Evolutionary conservation across 2,113 vertebrate species (phyloP).

Genomic region (Pleuronectes platessa): DNA sequence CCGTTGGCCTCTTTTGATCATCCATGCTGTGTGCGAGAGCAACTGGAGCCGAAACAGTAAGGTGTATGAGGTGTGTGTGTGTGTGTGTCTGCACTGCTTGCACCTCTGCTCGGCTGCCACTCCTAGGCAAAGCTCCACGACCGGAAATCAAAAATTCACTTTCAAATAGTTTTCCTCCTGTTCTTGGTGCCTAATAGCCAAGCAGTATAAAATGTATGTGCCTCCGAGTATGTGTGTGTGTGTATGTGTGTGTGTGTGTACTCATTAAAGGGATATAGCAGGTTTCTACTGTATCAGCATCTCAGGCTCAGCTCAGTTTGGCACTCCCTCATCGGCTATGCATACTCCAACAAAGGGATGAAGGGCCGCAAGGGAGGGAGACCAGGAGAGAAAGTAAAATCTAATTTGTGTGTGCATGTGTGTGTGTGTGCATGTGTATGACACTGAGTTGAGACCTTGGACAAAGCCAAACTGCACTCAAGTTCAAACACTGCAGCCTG

Average conservation of each 20-base stretch:
- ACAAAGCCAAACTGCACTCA: conserved; percentile 44
- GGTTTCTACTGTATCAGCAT: conserved; percentile 83
- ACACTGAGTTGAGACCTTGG: conserved; percentile 62
- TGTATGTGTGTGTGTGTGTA: conserved; percentile 53
- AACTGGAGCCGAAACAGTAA: conserved; percentile 78
- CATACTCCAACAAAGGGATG: conserved; percentile 62
- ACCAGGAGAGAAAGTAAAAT: conserved; percentile 19
- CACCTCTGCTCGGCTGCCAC: conserved; percentile 72
- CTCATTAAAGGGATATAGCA: conserved; percentile 81
- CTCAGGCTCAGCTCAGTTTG: conserved; percentile 73
- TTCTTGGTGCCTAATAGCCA: conserved; percentile 82
- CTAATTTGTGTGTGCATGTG: conserved; percentile 25
- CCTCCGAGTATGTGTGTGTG: conserved; percentile 54
- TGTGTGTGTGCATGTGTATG: conserved; percentile 10
- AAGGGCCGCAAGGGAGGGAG: conserved; percentile 42
- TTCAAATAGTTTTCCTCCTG: conserved; percentile 84
- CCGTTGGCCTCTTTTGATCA: conserved; percentile 87
- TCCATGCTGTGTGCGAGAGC: conserved; percentile 79
- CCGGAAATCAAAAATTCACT: conserved; percentile 89
- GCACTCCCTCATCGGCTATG: conserved; percentile 67
- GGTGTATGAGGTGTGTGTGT: conserved; percentile 64
- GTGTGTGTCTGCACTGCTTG: conserved; percentile 48
- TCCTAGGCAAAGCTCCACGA: conserved; percentile 79
- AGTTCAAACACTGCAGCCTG: conserved; percentile 59
- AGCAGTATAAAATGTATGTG: conserved; percentile 61